Evolutionary conservation across 2,113 vertebrate species (phyloP).

Genomic region (Cryptotis parvus): DNA sequence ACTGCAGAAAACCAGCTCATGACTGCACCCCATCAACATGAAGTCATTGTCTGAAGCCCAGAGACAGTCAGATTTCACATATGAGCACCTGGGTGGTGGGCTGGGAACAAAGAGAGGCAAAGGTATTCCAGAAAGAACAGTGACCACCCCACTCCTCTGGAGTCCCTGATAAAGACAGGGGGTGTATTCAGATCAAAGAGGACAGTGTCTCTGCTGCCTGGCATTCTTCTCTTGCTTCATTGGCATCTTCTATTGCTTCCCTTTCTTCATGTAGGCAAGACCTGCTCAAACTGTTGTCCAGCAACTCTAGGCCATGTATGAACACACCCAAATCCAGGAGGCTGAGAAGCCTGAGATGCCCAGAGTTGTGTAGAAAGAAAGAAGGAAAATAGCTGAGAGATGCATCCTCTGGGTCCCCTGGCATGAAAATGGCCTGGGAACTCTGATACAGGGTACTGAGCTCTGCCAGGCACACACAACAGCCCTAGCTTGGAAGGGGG

Average conservation of each 20-base stretch:
- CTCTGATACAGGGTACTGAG: background rate
- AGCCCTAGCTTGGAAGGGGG: background rate
- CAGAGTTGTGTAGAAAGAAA: background rate
- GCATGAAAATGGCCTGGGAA: background rate
- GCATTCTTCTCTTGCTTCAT: background rate
- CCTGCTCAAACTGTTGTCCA: background rate
- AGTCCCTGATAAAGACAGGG: background rate
- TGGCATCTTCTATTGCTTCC: conserved; percentile 12
- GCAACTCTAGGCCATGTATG: no score
- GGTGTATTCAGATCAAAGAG: background rate
- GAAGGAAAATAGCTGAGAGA: background rate
- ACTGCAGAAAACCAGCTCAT: background rate
- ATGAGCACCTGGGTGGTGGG: background rate
- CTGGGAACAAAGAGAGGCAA: background rate
- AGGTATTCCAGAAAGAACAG: background rate
- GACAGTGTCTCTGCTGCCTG: background rate
- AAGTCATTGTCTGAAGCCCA: background rate
- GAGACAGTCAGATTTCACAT: background rate
- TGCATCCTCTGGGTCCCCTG: background rate
- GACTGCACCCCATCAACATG: rapidly evolving
- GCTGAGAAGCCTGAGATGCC: background rate
- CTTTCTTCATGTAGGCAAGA: background rate
- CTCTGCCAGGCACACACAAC: background rate
- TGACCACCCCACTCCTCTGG: background rate
- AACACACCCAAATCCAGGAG: background rate